Evolutionary conservation across 2,113 vertebrate genomes (phyloP).

Genomic region (Ciconia stormi): DNA sequence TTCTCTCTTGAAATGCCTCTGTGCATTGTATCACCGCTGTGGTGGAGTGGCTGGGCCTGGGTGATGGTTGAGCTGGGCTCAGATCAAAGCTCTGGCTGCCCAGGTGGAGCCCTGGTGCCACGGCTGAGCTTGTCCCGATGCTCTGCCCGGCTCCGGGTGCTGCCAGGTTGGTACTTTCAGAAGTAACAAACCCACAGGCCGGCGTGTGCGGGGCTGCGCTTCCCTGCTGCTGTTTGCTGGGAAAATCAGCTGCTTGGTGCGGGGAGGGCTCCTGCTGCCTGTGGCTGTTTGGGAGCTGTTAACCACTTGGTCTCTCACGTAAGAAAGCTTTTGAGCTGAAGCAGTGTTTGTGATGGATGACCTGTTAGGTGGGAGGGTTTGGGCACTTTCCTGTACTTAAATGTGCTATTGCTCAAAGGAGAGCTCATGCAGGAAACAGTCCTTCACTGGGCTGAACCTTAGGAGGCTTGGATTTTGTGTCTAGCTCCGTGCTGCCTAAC

Average conservation of each 20-base stretch:
- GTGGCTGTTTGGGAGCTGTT: neutral
- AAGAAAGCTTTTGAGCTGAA: neutral
- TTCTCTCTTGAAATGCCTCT: neutral
- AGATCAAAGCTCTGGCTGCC: neutral
- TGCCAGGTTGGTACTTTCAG: neutral
- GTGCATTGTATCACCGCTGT: rapidly evolving
- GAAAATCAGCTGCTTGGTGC: neutral
- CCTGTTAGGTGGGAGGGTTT: neutral
- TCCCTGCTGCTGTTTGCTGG: neutral
- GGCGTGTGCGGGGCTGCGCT: rapidly evolving
- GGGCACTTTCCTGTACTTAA: neutral
- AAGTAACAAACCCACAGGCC: neutral
- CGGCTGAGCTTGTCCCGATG: neutral
- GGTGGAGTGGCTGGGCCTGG: rapidly evolving
- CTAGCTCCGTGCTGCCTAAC: neutral
- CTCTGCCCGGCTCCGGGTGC: neutral
- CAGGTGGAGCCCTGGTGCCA: neutral
- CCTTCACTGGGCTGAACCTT: neutral
- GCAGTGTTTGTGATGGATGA: neutral
- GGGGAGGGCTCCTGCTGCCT: neutral
- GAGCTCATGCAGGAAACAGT: neutral
- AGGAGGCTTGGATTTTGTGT: neutral
- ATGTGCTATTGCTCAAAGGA: neutral
- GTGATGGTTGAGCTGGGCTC: neutral
- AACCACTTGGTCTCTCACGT: neutral